Base-by-base conservation (phyloP, 2,113 vertebrate genomes). In the Ivindomyrus marchei region DNA sequence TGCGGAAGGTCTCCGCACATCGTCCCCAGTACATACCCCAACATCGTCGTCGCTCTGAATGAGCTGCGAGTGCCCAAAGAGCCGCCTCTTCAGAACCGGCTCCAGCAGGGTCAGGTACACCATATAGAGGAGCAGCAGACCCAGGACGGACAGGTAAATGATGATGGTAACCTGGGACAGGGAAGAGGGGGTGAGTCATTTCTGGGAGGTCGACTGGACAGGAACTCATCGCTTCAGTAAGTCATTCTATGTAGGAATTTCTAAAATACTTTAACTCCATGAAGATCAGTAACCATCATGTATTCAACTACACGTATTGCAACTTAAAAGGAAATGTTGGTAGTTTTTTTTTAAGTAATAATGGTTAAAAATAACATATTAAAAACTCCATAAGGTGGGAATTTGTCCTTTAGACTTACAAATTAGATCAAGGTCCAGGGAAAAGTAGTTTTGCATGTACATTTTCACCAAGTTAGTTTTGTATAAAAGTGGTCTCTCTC, bases 61-160 rank as follows among this genome's bases (percentile, higher is more conserved):
- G 58, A 99, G 96, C 93, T 98, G 98, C 0, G 98, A 99, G 93
- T 99, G 98, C 92, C 98, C 98, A 92, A 99, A 98, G 45, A 99
- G 97, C 83, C 97, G 97, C 83, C 98, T 97, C 95, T 99, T 99
- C 93, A 99, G 93, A 1, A 99, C 97, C 70, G 98, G 98, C 92
- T 99, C 99, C 94, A 99, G 94, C 77, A 99, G 94, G 3, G 98
- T 99, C 90, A 99, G 97, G 92, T 99, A 99, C 4, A 98, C 97
- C 99, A 99, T 99, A 94, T 99, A 99, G 24, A 99, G 95, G 70
- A 99, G 96, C 27, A 99, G 96, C 2, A 99, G 95, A 62, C 98
- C 98, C 97, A 99, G 92, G 93, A 99, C 98, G 66, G 98, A 99
- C 90, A 99, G 95, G 93, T 99, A 99, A 91, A 98, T 97, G 91